Evolutionary conservation across 2,888 invertebrate species (phyloP).

Genomic region (Ectropis crepuscularia): DNA sequence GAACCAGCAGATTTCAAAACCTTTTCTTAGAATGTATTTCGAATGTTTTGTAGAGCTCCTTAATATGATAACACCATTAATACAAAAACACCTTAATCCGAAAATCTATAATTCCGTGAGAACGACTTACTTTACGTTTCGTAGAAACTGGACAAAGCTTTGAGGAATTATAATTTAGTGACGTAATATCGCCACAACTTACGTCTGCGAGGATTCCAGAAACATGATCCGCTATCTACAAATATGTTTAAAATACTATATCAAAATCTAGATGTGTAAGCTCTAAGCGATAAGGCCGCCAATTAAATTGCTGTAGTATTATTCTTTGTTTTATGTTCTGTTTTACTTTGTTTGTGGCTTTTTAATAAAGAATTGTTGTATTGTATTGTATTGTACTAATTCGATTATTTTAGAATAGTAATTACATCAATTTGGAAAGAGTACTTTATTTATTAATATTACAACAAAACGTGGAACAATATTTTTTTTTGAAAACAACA

Average conservation of each 20-base stretch:
- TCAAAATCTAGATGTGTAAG: no score
- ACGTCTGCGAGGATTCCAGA: not conserved
- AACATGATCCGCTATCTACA: slow-evolving; percentile 1
- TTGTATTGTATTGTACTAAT: no score
- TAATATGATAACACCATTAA: not conserved
- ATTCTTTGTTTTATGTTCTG: no score
- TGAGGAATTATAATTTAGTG: slow-evolving; percentile 1
- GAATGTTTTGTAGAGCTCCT: not conserved
- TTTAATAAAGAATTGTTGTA: no score
- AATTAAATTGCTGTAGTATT: no score
- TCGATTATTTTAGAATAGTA: not conserved
- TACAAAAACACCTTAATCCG: not conserved
- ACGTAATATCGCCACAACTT: not conserved
- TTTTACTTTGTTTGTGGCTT: no score
- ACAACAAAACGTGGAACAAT: not conserved
- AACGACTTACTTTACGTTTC: slow-evolving; percentile 4
- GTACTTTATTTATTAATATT: not conserved
- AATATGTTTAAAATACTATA: not conserved
- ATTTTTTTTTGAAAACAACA: not conserved
- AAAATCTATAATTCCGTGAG: not conserved
- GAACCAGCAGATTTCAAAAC: not conserved
- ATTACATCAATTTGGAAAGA: not conserved
- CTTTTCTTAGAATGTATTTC: not conserved
- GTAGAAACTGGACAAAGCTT: not conserved
- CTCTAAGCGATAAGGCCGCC: no score